These are phyloP conservation scores for Heliothis peltigera DNA, from an alignment of 2,888 invertebrate species.

Conservation along the genomic window DNA sequence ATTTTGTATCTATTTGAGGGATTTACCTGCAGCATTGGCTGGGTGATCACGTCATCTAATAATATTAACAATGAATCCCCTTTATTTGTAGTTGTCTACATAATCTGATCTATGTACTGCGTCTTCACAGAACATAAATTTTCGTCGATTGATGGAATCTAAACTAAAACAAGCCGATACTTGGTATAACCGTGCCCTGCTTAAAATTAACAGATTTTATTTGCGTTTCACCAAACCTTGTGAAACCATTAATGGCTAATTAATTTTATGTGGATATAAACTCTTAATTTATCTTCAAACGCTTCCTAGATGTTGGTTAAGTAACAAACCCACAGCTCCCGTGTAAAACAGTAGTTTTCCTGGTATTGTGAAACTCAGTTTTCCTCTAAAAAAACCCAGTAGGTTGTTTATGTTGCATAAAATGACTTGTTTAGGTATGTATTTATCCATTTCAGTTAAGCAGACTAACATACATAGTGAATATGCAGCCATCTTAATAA, in stretches of 20 bases:
- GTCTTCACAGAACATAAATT: background rate
- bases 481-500: background rate
- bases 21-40: conserved; percentile 23
- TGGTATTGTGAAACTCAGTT: conserved; percentile 47
- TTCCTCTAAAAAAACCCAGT: conserved; percentile 53
- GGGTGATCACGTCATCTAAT: conserved; percentile 1
- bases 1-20: conserved; percentile 15
- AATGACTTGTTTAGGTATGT: conserved; percentile 11
- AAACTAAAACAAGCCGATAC: too few species aligned
- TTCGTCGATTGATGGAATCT: background rate
- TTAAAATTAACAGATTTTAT: too few species aligned
- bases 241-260: background rate
- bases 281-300: background rate
- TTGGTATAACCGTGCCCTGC: too few species aligned
- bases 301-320: conserved; percentile 2
- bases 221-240: too few species aligned
- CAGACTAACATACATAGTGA: background rate
- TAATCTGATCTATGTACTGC: too few species aligned
- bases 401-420: conserved; percentile 14
- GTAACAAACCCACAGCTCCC: background rate
- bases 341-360: conserved; percentile 27
- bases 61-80: conserved; percentile 19
- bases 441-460: conserved; percentile 5
- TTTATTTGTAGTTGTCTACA: too few species aligned
- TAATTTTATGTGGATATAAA: background rate